Evolutionary conservation across 1,140 invertebrate genomes (phyloP).

Genomic region (Leptinotarsa texana): DNA sequence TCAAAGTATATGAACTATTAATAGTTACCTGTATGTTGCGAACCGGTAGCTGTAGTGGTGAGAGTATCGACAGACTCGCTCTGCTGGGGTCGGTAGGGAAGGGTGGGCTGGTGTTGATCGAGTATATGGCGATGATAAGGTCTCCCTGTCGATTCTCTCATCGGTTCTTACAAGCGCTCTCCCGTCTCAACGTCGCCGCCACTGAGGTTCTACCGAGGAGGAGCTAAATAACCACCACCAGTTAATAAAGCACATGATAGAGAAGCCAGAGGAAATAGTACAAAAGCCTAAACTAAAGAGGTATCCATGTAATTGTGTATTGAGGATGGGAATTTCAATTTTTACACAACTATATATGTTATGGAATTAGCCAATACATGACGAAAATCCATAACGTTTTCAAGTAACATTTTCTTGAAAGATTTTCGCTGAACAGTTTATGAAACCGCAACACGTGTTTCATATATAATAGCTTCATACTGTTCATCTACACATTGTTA

Average conservation of each 20-base stretch:
- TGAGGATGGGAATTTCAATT: too few species aligned
- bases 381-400: too few species aligned
- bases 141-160: constrained; percentile 32
- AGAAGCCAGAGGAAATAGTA: too few species aligned
- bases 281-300: too few species aligned
- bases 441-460: too few species aligned
- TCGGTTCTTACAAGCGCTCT: constrained; percentile 31
- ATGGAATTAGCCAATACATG: too few species aligned
- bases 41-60: constrained; percentile 49
- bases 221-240: constrained; percentile 34
- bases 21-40: constrained; percentile 50
- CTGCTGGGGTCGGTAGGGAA: constrained; percentile 22
- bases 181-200: constrained; percentile 30
- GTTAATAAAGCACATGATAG: constrained; percentile 17
- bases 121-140: constrained; percentile 20
- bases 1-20: background rate
- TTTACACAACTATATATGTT: too few species aligned
- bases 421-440: too few species aligned
- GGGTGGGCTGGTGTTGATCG: constrained; percentile 19
- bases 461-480: too few species aligned
- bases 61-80: constrained; percentile 51
- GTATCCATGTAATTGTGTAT: too few species aligned
- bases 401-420: too few species aligned
- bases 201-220: constrained; percentile 30
- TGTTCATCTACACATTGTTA: too few species aligned